These are phyloP conservation scores for Archegozetes longisetosus DNA, from an alignment of 1,140 invertebrate species.

Conservation along the genomic window DNA sequence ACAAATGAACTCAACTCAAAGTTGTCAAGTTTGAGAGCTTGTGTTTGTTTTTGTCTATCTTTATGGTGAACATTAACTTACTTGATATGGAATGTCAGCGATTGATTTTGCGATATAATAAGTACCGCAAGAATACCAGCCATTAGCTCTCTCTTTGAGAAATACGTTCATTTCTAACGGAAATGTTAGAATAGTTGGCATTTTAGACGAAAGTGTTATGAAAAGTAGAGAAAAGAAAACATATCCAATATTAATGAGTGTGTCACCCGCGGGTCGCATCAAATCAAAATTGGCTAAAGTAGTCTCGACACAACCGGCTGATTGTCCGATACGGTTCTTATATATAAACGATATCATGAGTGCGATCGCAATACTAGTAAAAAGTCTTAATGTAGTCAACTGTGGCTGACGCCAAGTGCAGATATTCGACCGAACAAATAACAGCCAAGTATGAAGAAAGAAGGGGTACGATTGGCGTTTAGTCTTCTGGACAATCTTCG, in stretches of 20 bases:
- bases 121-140: constrained; percentile 15
- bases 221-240: constrained; percentile 4
- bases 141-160: constrained; percentile 14
- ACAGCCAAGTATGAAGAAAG: neutral
- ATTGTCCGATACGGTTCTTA: too few species aligned
- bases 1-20: too few species aligned
- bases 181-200: constrained; percentile 5
- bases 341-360: too few species aligned
- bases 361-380: constrained; percentile 5
- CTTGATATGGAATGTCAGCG: constrained; percentile 39
- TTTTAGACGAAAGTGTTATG: constrained; percentile 4
- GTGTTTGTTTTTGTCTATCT: too few species aligned
- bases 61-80: too few species aligned
- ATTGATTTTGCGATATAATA: constrained; percentile 16
- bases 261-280: neutral
- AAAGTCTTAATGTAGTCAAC: neutral
- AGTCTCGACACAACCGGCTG: neutral
- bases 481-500: neutral
- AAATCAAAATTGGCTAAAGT: constrained; percentile 5
- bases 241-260: constrained; percentile 6
- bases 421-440: constrained; percentile 1
- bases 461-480: constrained; percentile 10
- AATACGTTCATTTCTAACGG: constrained; percentile 9
- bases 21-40: too few species aligned
- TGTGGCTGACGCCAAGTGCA: neutral